Conservation (phyloP, 2,888 invertebrate genomes). For the Pyrocoelia pectoralis region DNA sequence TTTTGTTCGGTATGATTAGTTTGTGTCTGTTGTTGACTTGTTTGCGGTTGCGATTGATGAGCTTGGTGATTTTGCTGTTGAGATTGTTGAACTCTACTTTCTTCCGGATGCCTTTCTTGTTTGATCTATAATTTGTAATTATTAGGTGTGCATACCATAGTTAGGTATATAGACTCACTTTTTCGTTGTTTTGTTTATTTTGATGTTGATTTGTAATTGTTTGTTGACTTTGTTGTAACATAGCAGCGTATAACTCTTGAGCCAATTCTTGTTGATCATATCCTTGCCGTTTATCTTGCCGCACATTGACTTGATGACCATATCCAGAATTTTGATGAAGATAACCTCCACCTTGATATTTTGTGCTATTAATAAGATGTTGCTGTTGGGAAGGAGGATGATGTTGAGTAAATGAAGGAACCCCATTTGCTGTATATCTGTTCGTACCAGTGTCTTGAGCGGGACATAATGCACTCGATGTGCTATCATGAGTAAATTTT, state of each 20-base stretch:
- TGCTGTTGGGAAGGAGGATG: slow-evolving; percentile 54
- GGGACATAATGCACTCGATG: slow-evolving; percentile 38
- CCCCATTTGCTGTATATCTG: slow-evolving; percentile 59
- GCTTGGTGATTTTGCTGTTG: slow-evolving; percentile 39
- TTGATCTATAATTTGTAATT: slow-evolving; percentile 40
- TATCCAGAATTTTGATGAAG: slow-evolving; percentile 52
- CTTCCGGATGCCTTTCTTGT: slow-evolving; percentile 45
- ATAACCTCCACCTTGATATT: slow-evolving; percentile 50
- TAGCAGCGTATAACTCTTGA: slow-evolving; percentile 54
- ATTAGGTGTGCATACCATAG: not conserved
- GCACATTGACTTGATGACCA: slow-evolving; percentile 48
- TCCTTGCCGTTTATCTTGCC: slow-evolving; percentile 53
- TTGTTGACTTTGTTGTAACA: slow-evolving; percentile 51
- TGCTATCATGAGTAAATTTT: slow-evolving; percentile 66
- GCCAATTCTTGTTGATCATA: slow-evolving; percentile 56
- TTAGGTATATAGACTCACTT: slow-evolving; percentile 45
- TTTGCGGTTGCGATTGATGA: slow-evolving; percentile 40
- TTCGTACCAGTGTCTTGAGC: slow-evolving; percentile 43
- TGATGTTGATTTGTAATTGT: slow-evolving; percentile 42
- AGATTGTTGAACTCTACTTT: slow-evolving; percentile 40
- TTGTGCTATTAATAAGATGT: slow-evolving; percentile 48
- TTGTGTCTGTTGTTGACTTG: slow-evolving; percentile 42
- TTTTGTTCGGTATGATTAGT: slow-evolving; percentile 56
- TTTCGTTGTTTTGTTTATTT: slow-evolving; percentile 46
- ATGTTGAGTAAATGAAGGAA: slow-evolving; percentile 62